These are phyloP conservation scores for Lepeophtheirus nordmannii DNA, from an alignment of 2,888 invertebrate genomes.

Conservation along the genomic window DNA sequence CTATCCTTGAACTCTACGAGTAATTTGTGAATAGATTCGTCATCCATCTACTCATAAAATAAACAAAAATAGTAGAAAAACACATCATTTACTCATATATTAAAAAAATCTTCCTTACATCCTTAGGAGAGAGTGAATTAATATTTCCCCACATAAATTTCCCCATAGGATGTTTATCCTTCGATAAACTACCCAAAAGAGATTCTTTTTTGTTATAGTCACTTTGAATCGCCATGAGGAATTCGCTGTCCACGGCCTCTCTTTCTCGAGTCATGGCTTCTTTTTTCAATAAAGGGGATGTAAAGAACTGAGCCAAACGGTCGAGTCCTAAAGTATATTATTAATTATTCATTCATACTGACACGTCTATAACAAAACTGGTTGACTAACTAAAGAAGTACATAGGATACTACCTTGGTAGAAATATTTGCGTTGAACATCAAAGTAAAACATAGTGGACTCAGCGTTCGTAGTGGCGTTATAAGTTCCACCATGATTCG, in stretches of 20 bases:
- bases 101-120: slow-evolving; percentile 7
- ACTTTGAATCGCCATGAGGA: slow-evolving; percentile 8
- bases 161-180: slow-evolving; percentile 46
- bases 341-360: background rate
- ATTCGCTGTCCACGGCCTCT: slow-evolving; percentile 71
- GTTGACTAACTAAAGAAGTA: background rate
- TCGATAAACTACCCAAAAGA: slow-evolving; percentile 52
- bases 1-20: slow-evolving; percentile 56
- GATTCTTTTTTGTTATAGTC: slow-evolving; percentile 42
- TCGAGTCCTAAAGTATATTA: slow-evolving; percentile 44
- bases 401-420: no score
- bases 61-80: background rate
- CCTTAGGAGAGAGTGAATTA: slow-evolving; percentile 50
- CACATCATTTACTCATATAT: background rate
- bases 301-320: slow-evolving; percentile 74
- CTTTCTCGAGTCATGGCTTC: slow-evolving; percentile 72
- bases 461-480: slow-evolving; percentile 79
- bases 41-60: background rate
- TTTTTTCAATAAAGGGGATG: slow-evolving; percentile 63
- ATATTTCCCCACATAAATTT: slow-evolving; percentile 76
- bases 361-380: background rate
- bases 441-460: slow-evolving; percentile 72
- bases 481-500: slow-evolving; percentile 65
- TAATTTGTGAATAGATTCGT: slow-evolving; percentile 42
- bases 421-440: slow-evolving; percentile 62